phyloP scores from a whole-genome alignment of 2,797 vertebrate species.

The Propithecus deckenii region DNA sequence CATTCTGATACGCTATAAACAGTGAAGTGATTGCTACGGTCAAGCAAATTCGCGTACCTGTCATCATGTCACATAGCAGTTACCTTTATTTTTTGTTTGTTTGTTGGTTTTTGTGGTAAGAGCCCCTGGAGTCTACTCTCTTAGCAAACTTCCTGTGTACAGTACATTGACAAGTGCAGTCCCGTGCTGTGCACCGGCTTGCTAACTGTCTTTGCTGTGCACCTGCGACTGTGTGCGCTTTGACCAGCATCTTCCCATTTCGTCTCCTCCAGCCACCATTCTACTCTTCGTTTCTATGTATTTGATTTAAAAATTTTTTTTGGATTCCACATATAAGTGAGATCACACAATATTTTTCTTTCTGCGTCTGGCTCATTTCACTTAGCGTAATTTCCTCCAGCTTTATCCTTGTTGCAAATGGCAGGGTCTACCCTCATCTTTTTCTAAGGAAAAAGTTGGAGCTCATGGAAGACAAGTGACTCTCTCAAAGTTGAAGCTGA shows the following conservation, averaged over 20 bases:
- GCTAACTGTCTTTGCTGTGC: rapidly evolving
- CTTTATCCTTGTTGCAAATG: neutral
- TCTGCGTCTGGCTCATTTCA: too few species aligned
- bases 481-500: neutral
- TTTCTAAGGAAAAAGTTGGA: neutral
- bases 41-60: neutral
- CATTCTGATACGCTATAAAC: too few species aligned
- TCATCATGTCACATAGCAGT: too few species aligned
- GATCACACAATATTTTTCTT: neutral
- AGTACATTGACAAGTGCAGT: neutral
- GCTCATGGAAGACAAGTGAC: neutral
- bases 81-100: too few species aligned
- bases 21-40: neutral
- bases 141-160: neutral
- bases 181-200: neutral
- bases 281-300: neutral
- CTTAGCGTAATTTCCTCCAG: neutral
- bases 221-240: too few species aligned
- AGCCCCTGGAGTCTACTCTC: neutral
- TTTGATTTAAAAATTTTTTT: neutral
- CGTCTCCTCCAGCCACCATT: neutral
- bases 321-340: neutral
- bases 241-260: neutral
- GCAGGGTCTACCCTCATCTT: neutral
- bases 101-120: neutral